phyloP scores from a whole-genome alignment of 2,888 invertebrate species.

The Maniola hyperantus region DNA sequence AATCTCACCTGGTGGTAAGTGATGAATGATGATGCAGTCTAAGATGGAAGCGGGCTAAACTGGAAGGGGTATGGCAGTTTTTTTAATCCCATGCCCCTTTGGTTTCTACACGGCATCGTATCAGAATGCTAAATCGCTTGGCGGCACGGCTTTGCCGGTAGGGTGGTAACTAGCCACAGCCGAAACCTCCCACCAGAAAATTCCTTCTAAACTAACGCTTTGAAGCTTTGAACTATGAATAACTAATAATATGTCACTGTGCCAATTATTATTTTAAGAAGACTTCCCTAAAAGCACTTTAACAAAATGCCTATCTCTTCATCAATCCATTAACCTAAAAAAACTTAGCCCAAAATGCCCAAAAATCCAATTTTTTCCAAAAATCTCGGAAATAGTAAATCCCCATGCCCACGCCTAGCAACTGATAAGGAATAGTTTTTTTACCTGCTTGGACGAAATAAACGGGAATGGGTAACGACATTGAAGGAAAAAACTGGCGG shows the following conservation, averaged over 20 bases:
- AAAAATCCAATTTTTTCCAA: neutral
- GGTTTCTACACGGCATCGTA: no score
- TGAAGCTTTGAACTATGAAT: neutral
- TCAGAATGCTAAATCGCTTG: no score
- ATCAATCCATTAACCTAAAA: neutral
- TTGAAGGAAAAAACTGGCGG: slow-evolving; percentile 30
- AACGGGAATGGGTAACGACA: slow-evolving; percentile 19
- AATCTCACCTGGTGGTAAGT: no score
- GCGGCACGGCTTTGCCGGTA: no score
- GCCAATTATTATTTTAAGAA: neutral
- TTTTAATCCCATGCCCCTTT: no score
- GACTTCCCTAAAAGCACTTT: slow-evolving; percentile 4
- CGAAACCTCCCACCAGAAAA: no score
- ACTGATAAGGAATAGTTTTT: slow-evolving; percentile 25
- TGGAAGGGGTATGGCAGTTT: no score
- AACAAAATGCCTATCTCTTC: neutral
- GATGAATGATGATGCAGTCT: no score
- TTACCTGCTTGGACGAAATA: slow-evolving; percentile 33
- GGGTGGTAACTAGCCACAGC: no score
- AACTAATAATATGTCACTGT: neutral
- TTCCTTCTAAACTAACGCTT: neutral
- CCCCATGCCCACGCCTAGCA: neutral
- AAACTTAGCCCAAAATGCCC: neutral
- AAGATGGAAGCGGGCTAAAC: no score
- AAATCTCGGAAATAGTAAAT: slow-evolving; percentile 1